Evolutionary conservation across 2,888 invertebrate genomes (phyloP).

Genomic region (Mimachlamys varia): DNA sequence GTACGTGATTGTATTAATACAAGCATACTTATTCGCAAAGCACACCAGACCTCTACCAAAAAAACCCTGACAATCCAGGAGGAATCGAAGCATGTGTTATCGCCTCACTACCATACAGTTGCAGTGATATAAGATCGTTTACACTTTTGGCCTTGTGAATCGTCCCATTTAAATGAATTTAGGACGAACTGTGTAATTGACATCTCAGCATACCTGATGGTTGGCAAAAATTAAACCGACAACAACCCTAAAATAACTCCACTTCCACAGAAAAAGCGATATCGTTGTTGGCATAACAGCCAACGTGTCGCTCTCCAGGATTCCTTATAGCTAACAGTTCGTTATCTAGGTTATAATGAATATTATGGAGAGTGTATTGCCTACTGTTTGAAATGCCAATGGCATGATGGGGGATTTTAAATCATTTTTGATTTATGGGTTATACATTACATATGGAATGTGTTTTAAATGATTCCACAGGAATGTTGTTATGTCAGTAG

Average conservation of each 20-base stretch:
- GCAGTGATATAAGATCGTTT: no score
- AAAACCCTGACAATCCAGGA: no score
- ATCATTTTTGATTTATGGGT: conserved; percentile 5
- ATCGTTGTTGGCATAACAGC: conserved; percentile 5
- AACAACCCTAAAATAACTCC: not conserved
- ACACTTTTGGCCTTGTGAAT: not conserved
- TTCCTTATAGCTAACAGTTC: not conserved
- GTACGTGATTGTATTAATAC: no score
- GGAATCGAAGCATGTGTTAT: no score
- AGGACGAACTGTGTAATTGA: not conserved
- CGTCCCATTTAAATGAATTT: not conserved
- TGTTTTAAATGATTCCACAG: not conserved
- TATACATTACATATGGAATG: not conserved
- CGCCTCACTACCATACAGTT: no score
- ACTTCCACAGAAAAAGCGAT: conserved; percentile 8
- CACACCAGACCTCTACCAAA: no score
- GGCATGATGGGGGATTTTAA: not conserved
- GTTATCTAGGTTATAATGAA: not conserved
- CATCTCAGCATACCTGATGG: no score
- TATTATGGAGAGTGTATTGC: not conserved
- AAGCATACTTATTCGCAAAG: no score
- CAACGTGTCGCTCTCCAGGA: not conserved
- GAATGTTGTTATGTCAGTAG: not conserved
- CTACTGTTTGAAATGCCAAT: not conserved
- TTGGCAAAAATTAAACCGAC: not conserved